Evolutionary conservation across 2,888 invertebrate species (phyloP).

Genomic region (Machimus rusticus): DNA sequence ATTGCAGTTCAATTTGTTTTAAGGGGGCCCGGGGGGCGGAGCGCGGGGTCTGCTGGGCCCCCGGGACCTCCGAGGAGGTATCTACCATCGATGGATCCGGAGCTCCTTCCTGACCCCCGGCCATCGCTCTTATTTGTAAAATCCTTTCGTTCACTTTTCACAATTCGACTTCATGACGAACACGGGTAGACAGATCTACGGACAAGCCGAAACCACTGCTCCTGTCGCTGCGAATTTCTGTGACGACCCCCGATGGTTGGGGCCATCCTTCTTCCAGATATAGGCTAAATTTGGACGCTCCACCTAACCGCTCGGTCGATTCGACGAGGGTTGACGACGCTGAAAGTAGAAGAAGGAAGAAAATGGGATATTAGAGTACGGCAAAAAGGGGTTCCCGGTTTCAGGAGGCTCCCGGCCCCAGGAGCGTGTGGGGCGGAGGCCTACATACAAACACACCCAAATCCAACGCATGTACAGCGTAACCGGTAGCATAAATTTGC

Average conservation of each 20-base stretch:
- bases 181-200: not conserved
- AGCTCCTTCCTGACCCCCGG: not conserved
- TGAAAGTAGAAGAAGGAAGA: slow-evolving; percentile 27
- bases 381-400: slow-evolving; percentile 9
- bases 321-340: slow-evolving; percentile 17
- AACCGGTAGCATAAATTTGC: slow-evolving; percentile 20
- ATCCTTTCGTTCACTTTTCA: slow-evolving; percentile 40
- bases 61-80: not conserved
- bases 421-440: not conserved
- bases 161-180: slow-evolving; percentile 26
- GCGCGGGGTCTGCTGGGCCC: not conserved
- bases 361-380: slow-evolving; percentile 19
- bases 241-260: not conserved
- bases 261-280: not conserved
- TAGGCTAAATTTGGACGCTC: slow-evolving; percentile 17
- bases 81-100: not conserved
- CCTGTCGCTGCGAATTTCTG: not conserved
- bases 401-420: not conserved
- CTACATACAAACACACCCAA: not conserved
- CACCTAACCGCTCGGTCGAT: slow-evolving; percentile 1
- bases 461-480: not conserved
- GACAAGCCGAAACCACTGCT: slow-evolving; percentile 19
- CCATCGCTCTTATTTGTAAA: slow-evolving; percentile 26
- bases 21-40: not conserved
- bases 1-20: slow-evolving; percentile 24